Evolutionary conservation across 2,113 vertebrate species (phyloP).

Genomic region (Trogon surrucura): DNA sequence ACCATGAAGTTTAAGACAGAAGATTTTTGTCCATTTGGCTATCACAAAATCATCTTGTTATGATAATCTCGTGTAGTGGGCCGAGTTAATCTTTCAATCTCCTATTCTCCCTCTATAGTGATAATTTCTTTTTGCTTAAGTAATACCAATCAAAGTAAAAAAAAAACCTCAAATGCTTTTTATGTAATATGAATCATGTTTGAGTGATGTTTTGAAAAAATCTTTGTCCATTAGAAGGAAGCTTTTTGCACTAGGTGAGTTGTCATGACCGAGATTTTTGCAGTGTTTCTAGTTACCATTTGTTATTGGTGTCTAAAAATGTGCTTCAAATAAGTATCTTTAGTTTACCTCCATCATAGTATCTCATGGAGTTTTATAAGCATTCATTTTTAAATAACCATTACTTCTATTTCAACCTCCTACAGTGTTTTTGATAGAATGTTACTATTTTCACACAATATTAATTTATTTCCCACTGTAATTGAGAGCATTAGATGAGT

Average conservation of each 20-base stretch:
- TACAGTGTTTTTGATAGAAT: neutral
- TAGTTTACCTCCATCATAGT: neutral
- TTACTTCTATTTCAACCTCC: conserved; percentile 21
- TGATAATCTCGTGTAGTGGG: neutral
- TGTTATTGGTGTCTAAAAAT: neutral
- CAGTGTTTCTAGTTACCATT: neutral
- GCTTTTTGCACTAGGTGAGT: conserved; percentile 46
- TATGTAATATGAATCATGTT: conserved; percentile 41
- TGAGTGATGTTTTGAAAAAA: conserved; percentile 32
- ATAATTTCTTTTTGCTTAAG: neutral
- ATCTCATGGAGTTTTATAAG: neutral
- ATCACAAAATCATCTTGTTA: neutral
- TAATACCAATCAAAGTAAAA: neutral
- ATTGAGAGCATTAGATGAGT: neutral
- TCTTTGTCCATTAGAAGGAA: conserved; percentile 23
- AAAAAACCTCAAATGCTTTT: neutral
- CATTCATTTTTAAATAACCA: conserved; percentile 45
- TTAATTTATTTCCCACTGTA: conserved; percentile 7
- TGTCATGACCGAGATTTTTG: neutral
- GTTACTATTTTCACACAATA: neutral
- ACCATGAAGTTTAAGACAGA: neutral
- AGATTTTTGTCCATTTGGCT: neutral
- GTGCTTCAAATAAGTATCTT: neutral
- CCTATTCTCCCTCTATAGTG: neutral
- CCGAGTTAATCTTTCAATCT: neutral